These are phyloP conservation scores for Actinia equina DNA, from an alignment of 64 coral and sea anemone species.

Conservation along the genomic window DNA sequence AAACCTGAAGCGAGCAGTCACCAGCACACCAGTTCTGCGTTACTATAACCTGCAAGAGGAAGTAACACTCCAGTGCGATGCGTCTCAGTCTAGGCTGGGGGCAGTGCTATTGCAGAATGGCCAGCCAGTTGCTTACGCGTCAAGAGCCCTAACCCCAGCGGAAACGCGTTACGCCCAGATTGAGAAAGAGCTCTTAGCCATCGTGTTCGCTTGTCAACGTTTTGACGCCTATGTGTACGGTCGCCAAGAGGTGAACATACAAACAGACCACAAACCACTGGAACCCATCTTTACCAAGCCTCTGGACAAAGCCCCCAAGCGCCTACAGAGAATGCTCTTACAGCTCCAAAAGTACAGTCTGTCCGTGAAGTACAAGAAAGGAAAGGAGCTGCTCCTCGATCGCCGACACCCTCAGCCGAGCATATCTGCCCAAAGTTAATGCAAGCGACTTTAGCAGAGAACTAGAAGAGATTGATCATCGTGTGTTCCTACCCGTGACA, in stretches of 20 bases:
- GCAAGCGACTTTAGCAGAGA: not conserved
- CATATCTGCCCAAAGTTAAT: constrained; percentile 3
- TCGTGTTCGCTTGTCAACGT: too few relatives aligned
- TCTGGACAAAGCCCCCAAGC: not conserved
- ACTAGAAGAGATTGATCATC: not conserved
- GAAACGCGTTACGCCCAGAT: constrained; percentile 37
- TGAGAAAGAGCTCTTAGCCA: too few relatives aligned
- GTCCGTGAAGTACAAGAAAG: constrained; percentile 23
- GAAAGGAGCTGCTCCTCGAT: constrained; percentile 8
- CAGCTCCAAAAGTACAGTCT: not conserved
- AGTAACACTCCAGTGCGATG: too few relatives aligned
- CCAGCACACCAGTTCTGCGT: not conserved
- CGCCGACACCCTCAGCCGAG: not conserved
- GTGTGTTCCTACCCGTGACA: not conserved
- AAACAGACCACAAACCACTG: not conserved
- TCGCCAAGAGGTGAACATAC: not conserved
- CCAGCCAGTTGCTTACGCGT: too few relatives aligned
- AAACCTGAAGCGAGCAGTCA: constrained; percentile 31
- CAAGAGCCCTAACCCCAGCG: not conserved
- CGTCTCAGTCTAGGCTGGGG: too few relatives aligned
- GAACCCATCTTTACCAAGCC: constrained; percentile 36
- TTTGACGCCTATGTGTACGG: constrained; percentile 33
- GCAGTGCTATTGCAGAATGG: too few relatives aligned
- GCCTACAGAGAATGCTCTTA: constrained; percentile 19
- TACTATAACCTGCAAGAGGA: constrained; percentile 12